Evolutionary conservation across 23 tunicate species (phyloP), one percentile per base, ranked within the genome.

Genomic region (Ciona savignyi): DNA sequence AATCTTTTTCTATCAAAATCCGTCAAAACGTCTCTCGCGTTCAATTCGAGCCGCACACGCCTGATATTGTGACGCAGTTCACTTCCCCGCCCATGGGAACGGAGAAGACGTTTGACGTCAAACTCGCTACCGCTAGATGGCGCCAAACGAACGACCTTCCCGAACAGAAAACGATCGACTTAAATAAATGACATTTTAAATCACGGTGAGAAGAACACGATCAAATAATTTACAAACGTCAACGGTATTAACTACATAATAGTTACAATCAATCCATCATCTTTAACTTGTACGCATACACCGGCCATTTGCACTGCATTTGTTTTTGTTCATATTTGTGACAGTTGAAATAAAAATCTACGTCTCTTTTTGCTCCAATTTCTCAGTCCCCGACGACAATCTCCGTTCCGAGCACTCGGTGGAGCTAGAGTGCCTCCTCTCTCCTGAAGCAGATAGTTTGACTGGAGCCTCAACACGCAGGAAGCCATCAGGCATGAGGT

Each of bases 401-500:
- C 56, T 42, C 15, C 56, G 9, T 9, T 6, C 56, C 56, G 56
- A 6, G 11, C 11, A 6, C 56, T 42, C 56, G 11, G 56, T 42
- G 11, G 56, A 9, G 56, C 56, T 42, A 15, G 56, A 42, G 56
- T 15, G 56, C 56, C 56, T 42, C 56, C 56, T 42, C 9, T 15
- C 56, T 9, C 9, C 56, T 15, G 56, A 42, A 6, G 11, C 56
- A 9, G 11, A 9, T 15, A 6, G 11, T 15, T 42, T 72, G 33
- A 27, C 75, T 27, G 90, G 97, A 20, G 97, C 97, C 64, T 91
- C 86, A 27, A 91, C 75, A 25, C 78, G 70, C 62, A 91, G 73
- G 29, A 65, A 67, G 1, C 97, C 97, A 51, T 91, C 83, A 4
- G 97, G 87, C 76, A 78, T 78, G 19, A 91, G 85, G 63, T 68